phyloP scores from a whole-genome alignment of 2,888 invertebrate species.

The Leptinotarsa juncta region DNA sequence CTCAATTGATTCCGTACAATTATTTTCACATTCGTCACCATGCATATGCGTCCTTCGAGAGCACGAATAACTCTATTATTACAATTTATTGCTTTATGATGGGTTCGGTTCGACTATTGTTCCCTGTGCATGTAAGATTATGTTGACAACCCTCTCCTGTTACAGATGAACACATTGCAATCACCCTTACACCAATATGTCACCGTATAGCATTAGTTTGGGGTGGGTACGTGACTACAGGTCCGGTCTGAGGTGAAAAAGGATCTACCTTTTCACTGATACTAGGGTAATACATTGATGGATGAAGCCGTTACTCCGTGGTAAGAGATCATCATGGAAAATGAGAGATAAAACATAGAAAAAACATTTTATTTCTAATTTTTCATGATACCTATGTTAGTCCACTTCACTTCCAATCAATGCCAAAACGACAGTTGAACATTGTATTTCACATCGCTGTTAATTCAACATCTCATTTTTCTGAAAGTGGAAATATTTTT shows the following conservation, averaged over 20 bases:
- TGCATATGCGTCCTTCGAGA: constrained; percentile 2
- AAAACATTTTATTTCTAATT: no score
- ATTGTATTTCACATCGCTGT: no score
- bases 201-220: constrained; percentile 16
- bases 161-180: constrained; percentile 26
- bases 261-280: not conserved
- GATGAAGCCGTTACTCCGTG: no score
- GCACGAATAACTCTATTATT: constrained; percentile 35
- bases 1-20: constrained; percentile 15
- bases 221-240: constrained; percentile 4
- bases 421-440: no score
- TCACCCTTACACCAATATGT: constrained; percentile 22
- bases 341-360: no score
- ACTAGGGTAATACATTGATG: not conserved
- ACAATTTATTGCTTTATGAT: constrained; percentile 43
- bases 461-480: no score
- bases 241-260: not conserved
- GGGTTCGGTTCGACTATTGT: constrained; percentile 30
- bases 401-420: no score
- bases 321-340: no score
- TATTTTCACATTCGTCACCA: constrained; percentile 25
- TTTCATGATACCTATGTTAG: no score
- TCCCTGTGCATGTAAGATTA: constrained; percentile 29
- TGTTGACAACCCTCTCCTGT: constrained; percentile 32
- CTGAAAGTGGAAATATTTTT: no score